A percentile compares a stretch with the other conserved stretches of the same genome.
phyloP scores from a whole-genome alignment of 2,113 vertebrate species.

The Daphoenositta chrysoptera region DNA sequence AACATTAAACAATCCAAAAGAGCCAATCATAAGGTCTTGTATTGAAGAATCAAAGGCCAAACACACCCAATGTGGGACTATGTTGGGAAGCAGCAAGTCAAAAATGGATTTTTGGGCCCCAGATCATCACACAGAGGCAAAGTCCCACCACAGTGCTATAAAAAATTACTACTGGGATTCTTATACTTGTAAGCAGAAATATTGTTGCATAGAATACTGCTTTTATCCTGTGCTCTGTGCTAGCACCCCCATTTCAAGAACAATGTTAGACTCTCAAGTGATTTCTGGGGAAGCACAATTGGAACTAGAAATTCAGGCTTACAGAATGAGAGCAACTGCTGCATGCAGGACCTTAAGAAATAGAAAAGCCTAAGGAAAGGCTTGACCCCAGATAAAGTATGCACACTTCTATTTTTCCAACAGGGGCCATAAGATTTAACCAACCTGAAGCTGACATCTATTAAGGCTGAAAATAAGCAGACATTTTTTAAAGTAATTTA shows the following conservation, averaged over 20 bases:
- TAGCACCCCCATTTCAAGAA: not conserved
- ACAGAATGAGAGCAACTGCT: not conserved
- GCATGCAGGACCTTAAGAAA: not conserved
- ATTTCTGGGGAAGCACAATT: not conserved
- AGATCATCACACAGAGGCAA: not conserved
- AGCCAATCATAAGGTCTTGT: not conserved
- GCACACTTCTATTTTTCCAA: not conserved
- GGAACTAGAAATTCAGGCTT: not conserved
- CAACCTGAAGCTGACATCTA: not conserved
- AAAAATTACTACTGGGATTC: not conserved
- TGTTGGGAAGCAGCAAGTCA: not conserved
- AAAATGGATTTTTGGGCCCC: not conserved
- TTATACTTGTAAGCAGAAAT: not conserved
- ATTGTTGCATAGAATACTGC: not conserved
- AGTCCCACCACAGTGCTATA: not conserved
- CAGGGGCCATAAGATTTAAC: not conserved
- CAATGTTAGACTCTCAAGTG: not conserved
- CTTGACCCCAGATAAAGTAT: not conserved
- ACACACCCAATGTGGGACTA: not conserved
- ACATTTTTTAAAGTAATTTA: not conserved
- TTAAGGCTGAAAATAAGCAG: not conserved
- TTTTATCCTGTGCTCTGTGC: not conserved
- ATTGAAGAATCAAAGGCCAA: not conserved
- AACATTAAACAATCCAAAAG: constrained; percentile 8
- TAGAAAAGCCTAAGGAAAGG: not conserved